Evolutionary conservation across 1,140 invertebrate species (phyloP).

Genomic region (Diploscapter pachys): DNA sequence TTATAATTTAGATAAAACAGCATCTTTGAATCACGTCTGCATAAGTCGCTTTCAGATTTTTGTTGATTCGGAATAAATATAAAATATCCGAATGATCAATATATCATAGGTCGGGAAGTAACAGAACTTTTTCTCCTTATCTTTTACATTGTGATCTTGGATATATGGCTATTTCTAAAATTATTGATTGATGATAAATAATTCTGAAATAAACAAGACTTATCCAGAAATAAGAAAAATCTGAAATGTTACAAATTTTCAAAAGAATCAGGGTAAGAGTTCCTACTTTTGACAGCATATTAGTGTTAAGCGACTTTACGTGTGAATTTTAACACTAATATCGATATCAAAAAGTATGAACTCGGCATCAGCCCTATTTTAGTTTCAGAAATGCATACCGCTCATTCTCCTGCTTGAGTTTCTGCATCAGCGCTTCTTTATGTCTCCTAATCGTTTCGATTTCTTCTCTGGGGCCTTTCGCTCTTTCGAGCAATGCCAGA

Average conservation of each 20-base stretch:
- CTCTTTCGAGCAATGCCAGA: conserved; percentile 76
- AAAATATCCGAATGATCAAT: neutral
- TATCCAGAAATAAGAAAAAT: neutral
- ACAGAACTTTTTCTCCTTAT: too few relatives aligned
- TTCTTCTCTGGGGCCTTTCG: conserved; percentile 64
- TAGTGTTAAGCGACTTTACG: neutral
- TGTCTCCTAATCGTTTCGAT: conserved; percentile 62
- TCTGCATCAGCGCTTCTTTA: conserved; percentile 41
- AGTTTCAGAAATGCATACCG: conserved; percentile 52
- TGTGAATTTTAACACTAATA: neutral
- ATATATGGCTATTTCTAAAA: too few relatives aligned
- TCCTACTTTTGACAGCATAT: neutral
- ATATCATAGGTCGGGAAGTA: neutral
- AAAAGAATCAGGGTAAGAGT: neutral
- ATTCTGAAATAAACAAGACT: too few relatives aligned
- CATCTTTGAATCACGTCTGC: neutral
- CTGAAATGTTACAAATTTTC: neutral
- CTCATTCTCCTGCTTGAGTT: conserved; percentile 66
- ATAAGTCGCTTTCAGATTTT: neutral
- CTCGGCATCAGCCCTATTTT: too few relatives aligned
- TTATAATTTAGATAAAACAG: neutral
- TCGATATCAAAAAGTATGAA: neutral
- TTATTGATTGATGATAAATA: too few relatives aligned
- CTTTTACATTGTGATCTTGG: too few relatives aligned
- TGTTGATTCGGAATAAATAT: neutral